Base-by-base conservation (phyloP, 2,888 invertebrate genomes). In the Tetragonula carbonaria region DNA sequence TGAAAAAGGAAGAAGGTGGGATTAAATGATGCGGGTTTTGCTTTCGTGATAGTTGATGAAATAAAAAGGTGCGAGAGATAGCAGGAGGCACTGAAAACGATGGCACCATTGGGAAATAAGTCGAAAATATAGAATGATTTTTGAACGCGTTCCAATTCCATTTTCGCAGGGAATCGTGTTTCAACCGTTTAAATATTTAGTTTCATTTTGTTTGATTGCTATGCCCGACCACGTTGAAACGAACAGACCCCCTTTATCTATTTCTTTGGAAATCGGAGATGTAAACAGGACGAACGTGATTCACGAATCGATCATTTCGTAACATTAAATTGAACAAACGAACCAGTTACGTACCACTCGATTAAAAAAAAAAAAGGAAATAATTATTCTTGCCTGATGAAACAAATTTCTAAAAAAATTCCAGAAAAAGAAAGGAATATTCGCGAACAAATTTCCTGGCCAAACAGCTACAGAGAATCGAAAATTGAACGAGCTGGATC, bases 71-170 rank as follows among this genome's bases (percentile, higher is more conserved):
- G 38, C 38, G 38, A n/a, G n/a, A 6, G 14, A 5, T 21, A 50
- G 51, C 16, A 28, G 62, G 8, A 23, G 28, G 16, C 38, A 63
- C 8, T 51, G n/a, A 33, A 74, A 65, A 74, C 21, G 51, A 73
- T 63, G 62, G 50, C 14, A 65, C 74, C 74, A 5, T 51, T 65
- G 74, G 74, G 74, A 74, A 74, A 74, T 74, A 74, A 74, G 63
- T 72, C 63, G 50, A 74, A 74, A 74, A 53, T 74, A 63, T 33
- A 33, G n/a, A 74, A 50, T 51, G 33, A 65, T 74, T 33, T 53
- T 33, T 51, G 63, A 63, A 63, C 28, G 23, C 16, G 28, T 14
- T 21, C 6, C 18, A 6, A 28, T 28, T 50, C 62, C 8, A 14
- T 28, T 73, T 62, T 51, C 50, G 28, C 21, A 6, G 21, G 18